These are phyloP conservation scores for Campaea margaritaria DNA, from an alignment of 2,888 invertebrate genomes.

Conservation along the genomic window DNA sequence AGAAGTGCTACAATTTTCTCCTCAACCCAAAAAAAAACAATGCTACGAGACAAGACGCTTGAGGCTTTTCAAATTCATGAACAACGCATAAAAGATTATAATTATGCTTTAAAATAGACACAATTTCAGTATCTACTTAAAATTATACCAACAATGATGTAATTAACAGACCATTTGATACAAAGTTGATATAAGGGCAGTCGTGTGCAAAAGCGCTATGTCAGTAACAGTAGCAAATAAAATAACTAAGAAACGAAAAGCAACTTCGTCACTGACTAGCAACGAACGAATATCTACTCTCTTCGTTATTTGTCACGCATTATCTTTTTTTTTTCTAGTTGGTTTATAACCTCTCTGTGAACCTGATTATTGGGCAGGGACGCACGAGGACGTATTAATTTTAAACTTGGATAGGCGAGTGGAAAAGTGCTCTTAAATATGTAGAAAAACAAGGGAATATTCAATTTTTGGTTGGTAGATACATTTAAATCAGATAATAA, in stretches of 20 bases:
- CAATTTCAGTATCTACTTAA: too few species aligned
- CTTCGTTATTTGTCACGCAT: slow-evolving; percentile 12
- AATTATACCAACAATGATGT: slow-evolving; percentile 9
- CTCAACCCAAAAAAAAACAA: too few species aligned
- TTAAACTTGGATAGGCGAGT: slow-evolving; percentile 32
- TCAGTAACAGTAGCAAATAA: slow-evolving; percentile 2
- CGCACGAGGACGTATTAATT: slow-evolving; percentile 24
- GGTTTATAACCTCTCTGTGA: slow-evolving; percentile 38
- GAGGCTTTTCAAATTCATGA: too few species aligned
- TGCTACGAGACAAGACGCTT: too few species aligned
- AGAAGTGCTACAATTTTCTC: too few species aligned
- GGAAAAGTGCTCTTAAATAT: slow-evolving; percentile 13
- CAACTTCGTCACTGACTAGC: slow-evolving; percentile 1
- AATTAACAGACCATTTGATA: slow-evolving; percentile 21
- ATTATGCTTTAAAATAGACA: too few species aligned
- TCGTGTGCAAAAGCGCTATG: slow-evolving; percentile 21
- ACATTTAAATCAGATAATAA: too few species aligned
- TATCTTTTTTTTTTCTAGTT: too few species aligned
- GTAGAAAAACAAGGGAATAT: background rate
- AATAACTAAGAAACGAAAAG: background rate
- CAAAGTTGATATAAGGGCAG: slow-evolving; percentile 26
- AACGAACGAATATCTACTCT: too few species aligned
- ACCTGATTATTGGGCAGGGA: slow-evolving; percentile 54
- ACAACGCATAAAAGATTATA: too few species aligned
- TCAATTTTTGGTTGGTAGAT: too few species aligned